Evolutionary conservation across 1,140 invertebrate species (phyloP).

Genomic region (Globodera rostochiensis): DNA sequence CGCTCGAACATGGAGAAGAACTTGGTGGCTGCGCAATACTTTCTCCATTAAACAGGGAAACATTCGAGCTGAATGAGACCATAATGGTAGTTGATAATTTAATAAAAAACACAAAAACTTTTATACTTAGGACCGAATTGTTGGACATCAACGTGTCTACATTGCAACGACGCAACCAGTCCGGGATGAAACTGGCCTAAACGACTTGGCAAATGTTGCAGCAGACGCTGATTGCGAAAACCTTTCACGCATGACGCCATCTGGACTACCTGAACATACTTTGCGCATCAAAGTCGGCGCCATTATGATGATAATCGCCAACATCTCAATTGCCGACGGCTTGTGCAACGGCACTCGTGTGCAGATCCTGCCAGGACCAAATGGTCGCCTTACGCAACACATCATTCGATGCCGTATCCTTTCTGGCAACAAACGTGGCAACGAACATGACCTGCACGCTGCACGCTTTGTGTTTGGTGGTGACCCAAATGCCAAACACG

Average conservation of each 20-base stretch:
- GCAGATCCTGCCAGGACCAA: not conserved
- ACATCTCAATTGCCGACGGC: not conserved
- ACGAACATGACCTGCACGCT: not conserved
- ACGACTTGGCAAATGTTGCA: not conserved
- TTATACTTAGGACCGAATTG: not conserved
- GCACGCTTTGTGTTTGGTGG: conserved; percentile 10
- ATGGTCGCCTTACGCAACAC: not conserved
- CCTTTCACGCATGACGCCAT: not conserved
- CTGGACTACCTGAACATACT: not conserved
- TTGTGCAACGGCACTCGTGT: conserved; percentile 1
- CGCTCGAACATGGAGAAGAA: not conserved
- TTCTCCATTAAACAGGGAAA: not conserved
- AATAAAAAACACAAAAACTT: no score
- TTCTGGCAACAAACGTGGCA: not conserved
- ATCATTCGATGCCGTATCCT: not conserved
- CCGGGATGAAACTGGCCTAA: not conserved
- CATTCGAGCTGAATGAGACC: not conserved
- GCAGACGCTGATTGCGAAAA: conserved; percentile 1
- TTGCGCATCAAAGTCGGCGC: not conserved
- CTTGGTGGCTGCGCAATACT: not conserved
- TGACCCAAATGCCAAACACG: not conserved
- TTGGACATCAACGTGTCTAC: not conserved
- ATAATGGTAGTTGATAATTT: not conserved
- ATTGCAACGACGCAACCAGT: not conserved
- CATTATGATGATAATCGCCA: not conserved